Base-by-base conservation (phyloP, 2,797 vertebrate species). In the Valencia hispanica region DNA sequence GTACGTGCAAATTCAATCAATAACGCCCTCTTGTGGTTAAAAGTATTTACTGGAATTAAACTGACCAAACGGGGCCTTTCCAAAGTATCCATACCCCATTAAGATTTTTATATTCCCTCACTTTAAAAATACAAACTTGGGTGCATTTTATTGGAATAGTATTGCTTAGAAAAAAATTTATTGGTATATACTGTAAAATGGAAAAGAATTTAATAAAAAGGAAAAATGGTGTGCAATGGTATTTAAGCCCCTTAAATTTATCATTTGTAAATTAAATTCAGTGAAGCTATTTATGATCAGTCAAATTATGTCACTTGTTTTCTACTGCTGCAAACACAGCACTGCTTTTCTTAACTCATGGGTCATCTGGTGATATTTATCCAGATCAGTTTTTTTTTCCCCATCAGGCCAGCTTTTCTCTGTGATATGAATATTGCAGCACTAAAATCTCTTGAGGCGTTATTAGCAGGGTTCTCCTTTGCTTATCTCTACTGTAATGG, bases 1-100 rank as follows among this genome's bases (percentile, higher is more conserved):
- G 32, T 12, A 12, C 6, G 41, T 2, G 15, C 12, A 34, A 36
- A 41, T 6, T 34, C 17, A 17, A 25, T 45, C 25, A 27, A 79
- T 76, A 59, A 50, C 61, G 81, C 83, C 84, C 70, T 72, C 88
- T 0, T 63, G 78, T 79, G 85, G 85, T 77, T 17, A 25, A 69
- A n/a, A 79, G 34, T 22, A 47, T 25, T 20, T 51, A 51, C 50
- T 7, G 32, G 61, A 39, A 39, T 65, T 22, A 25, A 50, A 70
- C n/a, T 32, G 15, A 30, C 14, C 27, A 36, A 63, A 36, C 30
- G 32, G 30, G 3, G 30, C 15, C 15, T 3, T 17, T 15, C 30
- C 7, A 32, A 32, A 32, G 6, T 34, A 61, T 34, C 27, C 55
- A 17, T 9, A 0, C 27, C 30, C 17, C 7, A 32, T 34, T 61